Percentiles rank a stretch among this genome's conserved stretches.
These are phyloP conservation scores for Actinia equina DNA, from an alignment of 64 coral and sea anemone genomes.

Conservation along the genomic window DNA sequence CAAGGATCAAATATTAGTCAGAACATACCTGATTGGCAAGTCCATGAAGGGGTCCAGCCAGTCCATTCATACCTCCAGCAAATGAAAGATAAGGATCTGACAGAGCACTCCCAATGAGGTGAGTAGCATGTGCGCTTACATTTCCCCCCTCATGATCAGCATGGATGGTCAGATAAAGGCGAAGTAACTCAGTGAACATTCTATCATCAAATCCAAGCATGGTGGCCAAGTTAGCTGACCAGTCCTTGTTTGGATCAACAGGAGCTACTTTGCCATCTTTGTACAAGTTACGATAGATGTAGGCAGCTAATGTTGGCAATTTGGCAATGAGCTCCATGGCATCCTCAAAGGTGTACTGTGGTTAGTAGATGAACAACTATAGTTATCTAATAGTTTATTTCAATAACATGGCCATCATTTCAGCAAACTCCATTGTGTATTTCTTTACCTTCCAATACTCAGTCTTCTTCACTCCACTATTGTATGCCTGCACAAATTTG, in stretches of 20 bases:
- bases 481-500: conserved; percentile 88
- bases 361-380: background rate
- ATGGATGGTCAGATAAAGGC: conserved; percentile 87
- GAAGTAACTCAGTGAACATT: conserved; percentile 87
- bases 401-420: background rate
- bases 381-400: too few relatives aligned
- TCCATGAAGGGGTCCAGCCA: conserved; percentile 96
- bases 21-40: conserved; percentile 90
- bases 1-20: too few relatives aligned
- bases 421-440: background rate
- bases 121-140: conserved; percentile 86
- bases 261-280: conserved; percentile 94
- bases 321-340: conserved; percentile 98
- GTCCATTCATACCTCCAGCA: conserved; percentile 98
- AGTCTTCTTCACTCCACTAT: conserved; percentile 54
- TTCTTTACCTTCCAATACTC: conserved; percentile 82
- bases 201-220: conserved; percentile 93
- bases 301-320: conserved; percentile 84
- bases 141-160: conserved; percentile 97
- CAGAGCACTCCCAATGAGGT: conserved; percentile 89
- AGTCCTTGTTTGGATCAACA: conserved; percentile 83
- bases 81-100: conserved; percentile 96
- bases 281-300: conserved; percentile 93
- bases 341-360: conserved; percentile 87
- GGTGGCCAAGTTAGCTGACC: conserved; percentile 83